A percentile compares a stretch with the other conserved stretches of the same genome.
Conservation (phyloP, 2,113 vertebrate genomes). For the Philantomba maxwellii region DNA sequence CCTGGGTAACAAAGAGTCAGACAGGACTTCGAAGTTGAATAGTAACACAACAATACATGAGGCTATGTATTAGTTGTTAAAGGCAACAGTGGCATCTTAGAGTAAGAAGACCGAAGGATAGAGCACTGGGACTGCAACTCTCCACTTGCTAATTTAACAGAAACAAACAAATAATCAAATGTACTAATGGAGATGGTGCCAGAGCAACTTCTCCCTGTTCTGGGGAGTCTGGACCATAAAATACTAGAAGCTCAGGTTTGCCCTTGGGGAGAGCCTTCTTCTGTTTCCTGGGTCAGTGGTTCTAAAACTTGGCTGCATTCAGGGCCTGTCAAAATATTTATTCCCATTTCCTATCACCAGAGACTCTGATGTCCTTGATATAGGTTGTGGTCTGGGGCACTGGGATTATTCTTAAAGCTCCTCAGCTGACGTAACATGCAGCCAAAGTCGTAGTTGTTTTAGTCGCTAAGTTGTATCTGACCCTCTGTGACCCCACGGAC, state of each 20-base stretch:
- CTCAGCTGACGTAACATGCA: background rate
- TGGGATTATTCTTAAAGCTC: background rate
- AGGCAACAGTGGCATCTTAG: background rate
- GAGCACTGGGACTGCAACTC: background rate
- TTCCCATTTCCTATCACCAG: background rate
- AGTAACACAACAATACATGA: background rate
- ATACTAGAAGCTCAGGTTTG: background rate
- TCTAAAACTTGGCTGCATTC: background rate
- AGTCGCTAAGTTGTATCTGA: background rate
- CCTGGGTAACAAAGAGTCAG: background rate
- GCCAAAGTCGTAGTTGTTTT: background rate
- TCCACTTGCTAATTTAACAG: background rate
- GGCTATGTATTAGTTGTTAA: background rate
- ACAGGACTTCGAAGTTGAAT: background rate
- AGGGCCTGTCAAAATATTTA: background rate
- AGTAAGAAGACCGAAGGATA: background rate
- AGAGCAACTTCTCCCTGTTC: background rate
- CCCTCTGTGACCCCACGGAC: background rate
- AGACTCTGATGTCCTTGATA: background rate
- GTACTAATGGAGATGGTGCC: background rate
- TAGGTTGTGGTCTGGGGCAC: background rate
- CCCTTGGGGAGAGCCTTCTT: background rate
- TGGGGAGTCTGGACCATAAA: background rate
- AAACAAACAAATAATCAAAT: background rate
- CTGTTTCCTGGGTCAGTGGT: background rate